Conservation (phyloP, 2,797 vertebrate genomes). For the Hozukius guyotensis region DNA sequence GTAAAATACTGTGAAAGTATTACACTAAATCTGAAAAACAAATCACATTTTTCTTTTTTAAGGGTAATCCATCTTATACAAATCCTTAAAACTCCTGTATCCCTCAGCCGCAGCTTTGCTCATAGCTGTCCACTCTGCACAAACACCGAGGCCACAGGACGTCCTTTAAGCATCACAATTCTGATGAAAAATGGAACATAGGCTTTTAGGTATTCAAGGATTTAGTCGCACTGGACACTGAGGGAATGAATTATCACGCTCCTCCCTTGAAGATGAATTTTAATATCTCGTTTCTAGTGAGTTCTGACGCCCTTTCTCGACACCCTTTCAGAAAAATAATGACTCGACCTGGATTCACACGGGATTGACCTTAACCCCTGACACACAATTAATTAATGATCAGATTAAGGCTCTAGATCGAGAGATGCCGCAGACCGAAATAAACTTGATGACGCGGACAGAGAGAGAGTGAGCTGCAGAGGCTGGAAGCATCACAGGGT, state of each 20-base stretch:
- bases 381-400: slow-evolving; percentile 47
- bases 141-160: neutral
- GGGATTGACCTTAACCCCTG: slow-evolving; percentile 26
- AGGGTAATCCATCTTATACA: slow-evolving; percentile 24
- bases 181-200: neutral
- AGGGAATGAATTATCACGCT: neutral
- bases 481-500: slow-evolving; percentile 8
- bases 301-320: neutral
- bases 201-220: neutral
- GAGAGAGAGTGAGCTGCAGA: neutral
- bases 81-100: slow-evolving; percentile 5
- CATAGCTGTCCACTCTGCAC: neutral
- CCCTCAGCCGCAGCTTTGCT: neutral
- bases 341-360: neutral
- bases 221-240: neutral
- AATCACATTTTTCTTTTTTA: neutral
- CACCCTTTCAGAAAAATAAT: slow-evolving; percentile 3
- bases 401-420: slow-evolving; percentile 42
- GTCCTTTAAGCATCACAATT: neutral
- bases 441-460: slow-evolving; percentile 20
- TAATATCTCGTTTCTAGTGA: neutral
- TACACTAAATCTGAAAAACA: neutral
- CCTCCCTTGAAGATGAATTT: neutral
- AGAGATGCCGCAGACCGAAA: slow-evolving; percentile 34
- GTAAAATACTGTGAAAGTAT: neutral